Evolutionary conservation across 2,113 vertebrate species (phyloP).

Genomic region (Oncorhynchus clarkii): DNA sequence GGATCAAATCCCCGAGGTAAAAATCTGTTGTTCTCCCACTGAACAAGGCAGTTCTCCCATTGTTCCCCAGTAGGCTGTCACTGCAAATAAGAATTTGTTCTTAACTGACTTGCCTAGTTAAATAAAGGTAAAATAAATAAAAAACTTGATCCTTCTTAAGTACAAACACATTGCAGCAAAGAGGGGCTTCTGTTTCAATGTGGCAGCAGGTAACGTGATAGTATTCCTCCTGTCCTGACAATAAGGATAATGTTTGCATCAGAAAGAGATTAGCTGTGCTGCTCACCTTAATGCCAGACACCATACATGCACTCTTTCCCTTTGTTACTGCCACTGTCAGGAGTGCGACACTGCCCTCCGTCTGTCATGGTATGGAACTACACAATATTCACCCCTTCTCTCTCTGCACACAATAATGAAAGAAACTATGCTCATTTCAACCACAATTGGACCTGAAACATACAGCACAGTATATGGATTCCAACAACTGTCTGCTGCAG

Average conservation of each 20-base stretch:
- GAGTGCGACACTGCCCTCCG: conserved; percentile 29
- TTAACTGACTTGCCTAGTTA: no score
- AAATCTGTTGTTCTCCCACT: no score
- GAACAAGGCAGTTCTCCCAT: no score
- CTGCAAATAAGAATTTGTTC: no score
- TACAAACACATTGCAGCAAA: no score
- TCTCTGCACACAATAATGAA: not conserved
- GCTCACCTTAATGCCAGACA: not conserved
- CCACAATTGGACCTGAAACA: not conserved
- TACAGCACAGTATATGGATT: not conserved
- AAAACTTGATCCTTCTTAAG: no score
- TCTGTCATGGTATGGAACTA: not conserved
- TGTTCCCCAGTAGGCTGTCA: no score
- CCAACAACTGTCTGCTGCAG: not conserved
- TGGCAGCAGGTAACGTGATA: conserved; percentile 36
- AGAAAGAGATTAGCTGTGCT: conserved; percentile 24
- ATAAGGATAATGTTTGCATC: conserved; percentile 45
- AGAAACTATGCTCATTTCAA: not conserved
- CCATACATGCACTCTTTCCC: not conserved
- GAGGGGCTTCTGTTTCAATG: conserved; percentile 12
- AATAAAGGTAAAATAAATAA: no score
- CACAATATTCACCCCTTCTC: not conserved
- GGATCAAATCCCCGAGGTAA: no score
- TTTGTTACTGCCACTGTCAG: not conserved
- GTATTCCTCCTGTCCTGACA: conserved; percentile 43